Conservation (phyloP, 2,797 vertebrate species). For the Alosa sapidissima region DNA sequence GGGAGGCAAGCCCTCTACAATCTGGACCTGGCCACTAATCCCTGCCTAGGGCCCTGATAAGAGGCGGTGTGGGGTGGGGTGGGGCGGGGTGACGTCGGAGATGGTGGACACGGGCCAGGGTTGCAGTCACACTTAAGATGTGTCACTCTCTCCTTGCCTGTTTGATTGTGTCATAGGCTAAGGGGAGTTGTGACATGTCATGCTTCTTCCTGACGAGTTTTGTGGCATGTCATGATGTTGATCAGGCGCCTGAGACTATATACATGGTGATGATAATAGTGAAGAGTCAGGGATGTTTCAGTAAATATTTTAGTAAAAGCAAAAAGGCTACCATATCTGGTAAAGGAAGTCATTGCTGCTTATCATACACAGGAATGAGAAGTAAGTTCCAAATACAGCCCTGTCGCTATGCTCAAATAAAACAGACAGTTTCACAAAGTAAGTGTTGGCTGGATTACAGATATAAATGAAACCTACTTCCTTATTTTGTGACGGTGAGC, state of each 20-base stretch:
- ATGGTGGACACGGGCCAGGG: neutral
- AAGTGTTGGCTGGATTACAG: neutral
- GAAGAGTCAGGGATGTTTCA: neutral
- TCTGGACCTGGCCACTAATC: conserved; percentile 70
- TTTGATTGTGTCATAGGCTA: neutral
- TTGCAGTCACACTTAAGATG: neutral
- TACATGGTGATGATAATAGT: neutral
- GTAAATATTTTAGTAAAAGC: neutral
- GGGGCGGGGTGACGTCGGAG: neutral
- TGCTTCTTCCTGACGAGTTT: neutral
- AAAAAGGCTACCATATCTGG: neutral
- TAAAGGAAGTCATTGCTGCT: neutral
- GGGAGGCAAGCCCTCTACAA: conserved; percentile 66
- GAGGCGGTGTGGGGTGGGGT: neutral
- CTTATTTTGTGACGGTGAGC: conserved; percentile 3
- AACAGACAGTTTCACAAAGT: neutral
- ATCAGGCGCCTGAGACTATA: neutral
- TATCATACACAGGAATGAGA: neutral
- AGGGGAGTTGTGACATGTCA: neutral
- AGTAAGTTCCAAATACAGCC: conserved; percentile 8
- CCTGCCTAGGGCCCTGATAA: conserved; percentile 37
- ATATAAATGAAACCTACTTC: neutral
- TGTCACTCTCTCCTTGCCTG: neutral
- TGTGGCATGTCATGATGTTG: neutral
- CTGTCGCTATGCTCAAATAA: neutral